phyloP scores from a whole-genome alignment of 1,140 invertebrate species.

The Anthonomus grandis region DNA sequence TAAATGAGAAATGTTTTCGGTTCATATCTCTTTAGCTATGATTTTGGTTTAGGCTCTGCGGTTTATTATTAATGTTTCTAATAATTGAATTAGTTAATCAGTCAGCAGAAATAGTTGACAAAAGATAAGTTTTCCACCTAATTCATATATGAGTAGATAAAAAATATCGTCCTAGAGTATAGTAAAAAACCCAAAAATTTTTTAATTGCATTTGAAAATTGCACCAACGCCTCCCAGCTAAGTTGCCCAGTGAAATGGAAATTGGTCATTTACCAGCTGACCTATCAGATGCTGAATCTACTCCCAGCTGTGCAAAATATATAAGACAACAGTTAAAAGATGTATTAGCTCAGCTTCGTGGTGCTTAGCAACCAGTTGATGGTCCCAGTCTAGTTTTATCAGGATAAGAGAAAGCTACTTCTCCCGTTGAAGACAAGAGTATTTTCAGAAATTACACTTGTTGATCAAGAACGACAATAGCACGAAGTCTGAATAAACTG shows the following conservation, averaged over 20 bases:
- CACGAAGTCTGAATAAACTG: constrained; percentile 3
- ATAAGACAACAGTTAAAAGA: constrained; percentile 13
- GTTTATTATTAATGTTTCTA: no score
- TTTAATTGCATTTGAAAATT: no score
- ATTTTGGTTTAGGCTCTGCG: no score
- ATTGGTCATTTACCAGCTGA: not conserved
- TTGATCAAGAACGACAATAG: constrained; percentile 19
- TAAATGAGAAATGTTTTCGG: no score
- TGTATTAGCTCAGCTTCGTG: constrained; percentile 9
- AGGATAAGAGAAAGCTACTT: not conserved
- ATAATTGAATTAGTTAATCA: no score
- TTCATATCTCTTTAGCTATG: no score
- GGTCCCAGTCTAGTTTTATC: not conserved
- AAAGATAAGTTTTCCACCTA: no score
- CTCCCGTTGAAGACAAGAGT: not conserved
- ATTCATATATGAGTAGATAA: no score
- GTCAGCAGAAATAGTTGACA: no score
- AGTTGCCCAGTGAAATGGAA: constrained; percentile 14
- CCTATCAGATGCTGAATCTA: not conserved
- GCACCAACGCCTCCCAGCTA: not conserved
- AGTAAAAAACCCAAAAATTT: no score
- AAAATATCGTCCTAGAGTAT: no score
- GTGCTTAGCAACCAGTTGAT: not conserved
- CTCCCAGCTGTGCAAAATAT: constrained; percentile 18
- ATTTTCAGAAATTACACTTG: constrained; percentile 17